Evolutionary conservation across 2,797 vertebrate species (phyloP).

Genomic region (Australoheros facetus): DNA sequence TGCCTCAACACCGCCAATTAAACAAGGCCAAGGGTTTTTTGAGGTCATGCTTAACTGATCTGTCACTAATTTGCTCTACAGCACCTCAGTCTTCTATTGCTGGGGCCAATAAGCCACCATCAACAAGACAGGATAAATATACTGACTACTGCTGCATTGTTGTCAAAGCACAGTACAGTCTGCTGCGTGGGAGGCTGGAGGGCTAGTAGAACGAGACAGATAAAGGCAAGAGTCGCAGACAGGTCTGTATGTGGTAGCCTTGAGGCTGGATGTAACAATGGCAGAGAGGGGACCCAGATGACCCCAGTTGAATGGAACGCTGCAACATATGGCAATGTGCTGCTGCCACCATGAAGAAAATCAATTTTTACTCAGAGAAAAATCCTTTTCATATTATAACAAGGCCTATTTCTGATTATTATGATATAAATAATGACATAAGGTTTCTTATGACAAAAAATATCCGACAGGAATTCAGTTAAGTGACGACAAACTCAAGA

Average conservation of each 20-base stretch:
- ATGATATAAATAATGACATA: not conserved
- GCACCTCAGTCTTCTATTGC: slow-evolving; percentile 72
- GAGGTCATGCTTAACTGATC: slow-evolving; percentile 90
- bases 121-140: slow-evolving; percentile 68
- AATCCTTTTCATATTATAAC: slow-evolving; percentile 8
- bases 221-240: slow-evolving; percentile 65
- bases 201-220: slow-evolving; percentile 62
- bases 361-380: not conserved
- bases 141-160: slow-evolving; percentile 56
- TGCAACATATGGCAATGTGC: slow-evolving; percentile 30
- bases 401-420: slow-evolving; percentile 1
- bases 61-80: slow-evolving; percentile 80
- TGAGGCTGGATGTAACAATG: slow-evolving; percentile 76
- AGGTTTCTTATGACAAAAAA: not conserved
- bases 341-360: slow-evolving; percentile 4
- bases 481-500: slow-evolving; percentile 1
- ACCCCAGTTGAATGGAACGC: slow-evolving; percentile 72
- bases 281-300: slow-evolving; percentile 69
- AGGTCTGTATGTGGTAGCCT: slow-evolving; percentile 71
- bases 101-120: slow-evolving; percentile 72
- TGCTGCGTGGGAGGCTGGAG: slow-evolving; percentile 58
- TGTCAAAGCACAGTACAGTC: slow-evolving; percentile 55
- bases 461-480: slow-evolving; percentile 55
- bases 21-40: slow-evolving; percentile 88
- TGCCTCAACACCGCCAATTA: slow-evolving; percentile 87